Evolutionary conservation across 53 echinoderm and acorn worm genomes (phyloP).

Genomic region (Patiria pectinifera): DNA sequence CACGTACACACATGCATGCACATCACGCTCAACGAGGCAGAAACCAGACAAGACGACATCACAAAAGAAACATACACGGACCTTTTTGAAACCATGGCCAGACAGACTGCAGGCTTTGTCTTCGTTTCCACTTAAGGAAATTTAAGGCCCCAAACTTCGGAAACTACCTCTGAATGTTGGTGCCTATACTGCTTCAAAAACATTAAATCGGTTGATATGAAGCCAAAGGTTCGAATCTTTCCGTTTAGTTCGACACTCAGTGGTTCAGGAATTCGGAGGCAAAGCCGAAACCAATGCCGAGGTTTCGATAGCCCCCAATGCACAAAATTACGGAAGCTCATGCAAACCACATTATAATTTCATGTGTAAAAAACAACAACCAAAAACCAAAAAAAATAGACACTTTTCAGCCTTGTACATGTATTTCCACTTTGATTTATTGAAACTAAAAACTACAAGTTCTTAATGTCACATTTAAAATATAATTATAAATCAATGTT

Average conservation of each 20-base stretch:
- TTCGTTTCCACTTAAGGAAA: no score
- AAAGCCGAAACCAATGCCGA: no score
- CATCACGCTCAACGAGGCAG: background rate
- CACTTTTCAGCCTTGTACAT: background rate
- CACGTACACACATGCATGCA: background rate
- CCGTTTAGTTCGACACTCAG: no score
- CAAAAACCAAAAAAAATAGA: background rate
- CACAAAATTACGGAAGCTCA: background rate
- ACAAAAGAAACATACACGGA: background rate
- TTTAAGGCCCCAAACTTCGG: no score
- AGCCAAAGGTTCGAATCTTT: no score
- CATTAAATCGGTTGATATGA: no score
- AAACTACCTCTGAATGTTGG: no score
- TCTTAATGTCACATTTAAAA: background rate
- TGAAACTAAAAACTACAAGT: slow-evolving; percentile 10
- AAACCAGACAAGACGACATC: background rate
- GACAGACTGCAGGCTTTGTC: no score
- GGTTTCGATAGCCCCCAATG: no score
- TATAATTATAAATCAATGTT: background rate
- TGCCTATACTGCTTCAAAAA: no score
- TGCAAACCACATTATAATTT: background rate
- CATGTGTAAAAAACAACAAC: background rate
- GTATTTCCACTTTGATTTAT: slow-evolving; percentile 6
- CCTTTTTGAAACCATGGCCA: no score
- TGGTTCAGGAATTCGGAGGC: no score